Conservation (phyloP, 2,888 invertebrate species). For the Drosophila demipolita region DNA sequence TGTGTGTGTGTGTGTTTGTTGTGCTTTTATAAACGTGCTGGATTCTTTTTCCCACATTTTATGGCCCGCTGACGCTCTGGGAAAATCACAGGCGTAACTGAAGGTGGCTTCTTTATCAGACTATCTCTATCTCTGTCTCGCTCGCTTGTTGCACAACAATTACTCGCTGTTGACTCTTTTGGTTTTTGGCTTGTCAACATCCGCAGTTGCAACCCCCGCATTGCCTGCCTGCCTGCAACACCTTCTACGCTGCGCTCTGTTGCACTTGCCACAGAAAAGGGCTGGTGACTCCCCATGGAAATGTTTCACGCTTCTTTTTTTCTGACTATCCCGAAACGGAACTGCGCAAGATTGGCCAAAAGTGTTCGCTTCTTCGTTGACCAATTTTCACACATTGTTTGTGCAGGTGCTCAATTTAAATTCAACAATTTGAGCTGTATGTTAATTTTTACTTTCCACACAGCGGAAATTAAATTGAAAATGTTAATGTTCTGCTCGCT, state of each 20-base stretch:
- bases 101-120: slow-evolving; percentile 4
- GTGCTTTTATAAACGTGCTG: slow-evolving; percentile 13
- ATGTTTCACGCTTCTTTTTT: slow-evolving; percentile 51
- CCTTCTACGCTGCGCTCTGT: slow-evolving; percentile 56
- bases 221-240: slow-evolving; percentile 31
- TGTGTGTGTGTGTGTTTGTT: slow-evolving; percentile 1
- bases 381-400: slow-evolving; percentile 69
- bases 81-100: slow-evolving; percentile 74
- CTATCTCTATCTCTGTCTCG: neutral
- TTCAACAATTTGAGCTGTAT: slow-evolving; percentile 39
- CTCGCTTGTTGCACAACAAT: slow-evolving; percentile 52
- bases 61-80: slow-evolving; percentile 62
- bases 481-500: slow-evolving; percentile 23
- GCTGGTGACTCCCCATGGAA: slow-evolving; percentile 29
- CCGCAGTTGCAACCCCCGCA: slow-evolving; percentile 48
- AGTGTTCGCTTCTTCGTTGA: slow-evolving; percentile 42
- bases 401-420: slow-evolving; percentile 56
- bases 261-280: slow-evolving; percentile 38
- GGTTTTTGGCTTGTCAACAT: slow-evolving; percentile 19
- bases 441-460: slow-evolving; percentile 48
- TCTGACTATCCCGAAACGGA: slow-evolving; percentile 47
- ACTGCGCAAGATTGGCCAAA: slow-evolving; percentile 72
- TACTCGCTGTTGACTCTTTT: slow-evolving; percentile 43
- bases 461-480: slow-evolving; percentile 53
- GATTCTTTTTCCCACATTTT: slow-evolving; percentile 72